Percentiles rank a stretch among this genome's conserved stretches.
These are phyloP conservation scores for Trematomus loennbergii DNA, from an alignment of 2,113 vertebrate species.

Conservation along the genomic window DNA sequence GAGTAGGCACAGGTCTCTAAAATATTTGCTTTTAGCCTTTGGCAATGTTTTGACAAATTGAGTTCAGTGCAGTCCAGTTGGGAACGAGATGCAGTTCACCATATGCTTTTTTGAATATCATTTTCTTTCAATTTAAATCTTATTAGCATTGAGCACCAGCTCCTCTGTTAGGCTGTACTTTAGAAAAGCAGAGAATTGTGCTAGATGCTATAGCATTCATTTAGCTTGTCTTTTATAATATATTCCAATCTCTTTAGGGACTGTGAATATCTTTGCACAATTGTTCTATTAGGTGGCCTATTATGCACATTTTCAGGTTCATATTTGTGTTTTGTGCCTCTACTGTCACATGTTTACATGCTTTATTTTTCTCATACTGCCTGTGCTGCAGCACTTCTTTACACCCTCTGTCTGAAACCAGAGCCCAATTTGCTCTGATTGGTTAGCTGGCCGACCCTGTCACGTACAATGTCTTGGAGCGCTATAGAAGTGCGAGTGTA, in stretches of 20 bases:
- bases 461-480: too few relatives aligned
- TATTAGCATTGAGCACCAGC: background rate
- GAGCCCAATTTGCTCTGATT: too few relatives aligned
- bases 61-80: background rate
- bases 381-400: too few relatives aligned
- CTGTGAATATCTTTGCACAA: background rate
- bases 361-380: too few relatives aligned
- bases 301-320: too few relatives aligned
- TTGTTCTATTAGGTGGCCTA: background rate
- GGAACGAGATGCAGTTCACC: background rate
- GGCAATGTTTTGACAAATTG: constrained; percentile 21
- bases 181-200: background rate
- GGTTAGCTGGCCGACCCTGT: too few relatives aligned
- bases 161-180: background rate
- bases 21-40: background rate
- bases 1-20: too few relatives aligned
- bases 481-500: too few relatives aligned
- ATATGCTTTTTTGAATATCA: constrained; percentile 7
- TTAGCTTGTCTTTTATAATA: background rate
- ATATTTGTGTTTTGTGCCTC: too few relatives aligned
- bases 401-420: too few relatives aligned
- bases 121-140: background rate
- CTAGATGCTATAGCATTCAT: background rate
- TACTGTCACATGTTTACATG: too few relatives aligned
- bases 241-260: background rate